phyloP scores from a whole-genome alignment of 2,797 vertebrate species.

The Philypnodon macrostomus region DNA sequence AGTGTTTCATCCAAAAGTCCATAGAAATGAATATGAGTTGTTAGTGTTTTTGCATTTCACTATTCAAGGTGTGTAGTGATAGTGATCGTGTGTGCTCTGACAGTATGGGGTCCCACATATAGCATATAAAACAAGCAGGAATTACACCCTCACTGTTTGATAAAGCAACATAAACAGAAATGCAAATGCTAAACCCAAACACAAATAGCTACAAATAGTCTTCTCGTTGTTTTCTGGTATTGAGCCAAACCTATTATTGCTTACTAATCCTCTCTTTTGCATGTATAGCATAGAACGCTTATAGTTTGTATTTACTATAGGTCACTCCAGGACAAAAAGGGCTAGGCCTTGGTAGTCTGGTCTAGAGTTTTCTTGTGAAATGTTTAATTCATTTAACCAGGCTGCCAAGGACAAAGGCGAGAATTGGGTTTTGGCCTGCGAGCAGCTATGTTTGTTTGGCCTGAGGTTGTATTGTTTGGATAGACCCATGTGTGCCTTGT shows the following conservation, averaged over 20 bases:
- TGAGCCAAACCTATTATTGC: constrained; percentile 19
- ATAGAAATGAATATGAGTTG: no score
- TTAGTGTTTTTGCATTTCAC: no score
- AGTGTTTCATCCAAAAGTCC: no score
- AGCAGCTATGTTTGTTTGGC: constrained; percentile 18
- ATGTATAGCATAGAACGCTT: background rate
- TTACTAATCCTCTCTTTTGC: constrained; percentile 1
- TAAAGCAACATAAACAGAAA: constrained; percentile 12
- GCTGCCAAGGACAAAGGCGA: constrained; percentile 34
- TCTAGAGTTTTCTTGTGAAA: constrained; percentile 5
- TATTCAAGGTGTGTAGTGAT: no score
- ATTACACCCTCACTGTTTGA: constrained; percentile 7
- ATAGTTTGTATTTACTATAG: background rate
- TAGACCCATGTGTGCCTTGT: constrained; percentile 12
- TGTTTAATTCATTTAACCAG: constrained; percentile 40
- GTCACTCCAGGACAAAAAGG: constrained; percentile 12
- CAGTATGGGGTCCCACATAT: constrained; percentile 20
- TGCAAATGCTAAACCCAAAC: constrained; percentile 14
- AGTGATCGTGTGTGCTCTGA: constrained; percentile 21
- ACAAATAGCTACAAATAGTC: constrained; percentile 16
- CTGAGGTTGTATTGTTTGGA: constrained; percentile 21
- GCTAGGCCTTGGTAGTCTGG: background rate
- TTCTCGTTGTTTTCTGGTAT: constrained; percentile 9
- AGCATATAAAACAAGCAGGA: constrained; percentile 29
- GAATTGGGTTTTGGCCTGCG: constrained; percentile 17